These are phyloP conservation scores for Sciurus carolinensis DNA, from an alignment of 2,797 vertebrate species.

Conservation along the genomic window DNA sequence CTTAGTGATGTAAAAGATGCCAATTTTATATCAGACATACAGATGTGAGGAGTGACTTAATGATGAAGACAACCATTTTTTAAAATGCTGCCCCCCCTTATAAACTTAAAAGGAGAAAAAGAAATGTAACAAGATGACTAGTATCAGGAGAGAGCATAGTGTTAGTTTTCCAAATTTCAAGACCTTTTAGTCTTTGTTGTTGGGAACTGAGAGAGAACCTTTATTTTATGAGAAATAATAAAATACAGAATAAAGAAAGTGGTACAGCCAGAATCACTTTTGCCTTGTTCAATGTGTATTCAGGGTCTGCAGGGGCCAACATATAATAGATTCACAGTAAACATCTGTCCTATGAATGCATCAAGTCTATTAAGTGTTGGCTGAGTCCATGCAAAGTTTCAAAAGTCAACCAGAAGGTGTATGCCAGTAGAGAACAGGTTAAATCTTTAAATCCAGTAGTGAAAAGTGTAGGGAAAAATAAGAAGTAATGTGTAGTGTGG, in stretches of 20 bases:
- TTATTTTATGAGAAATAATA: not conserved
- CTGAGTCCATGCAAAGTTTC: not conserved
- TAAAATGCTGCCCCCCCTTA: not conserved
- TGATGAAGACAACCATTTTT: not conserved
- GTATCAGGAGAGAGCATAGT: not conserved
- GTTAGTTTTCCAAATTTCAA: not conserved
- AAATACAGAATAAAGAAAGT: not conserved
- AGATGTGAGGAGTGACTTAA: not conserved
- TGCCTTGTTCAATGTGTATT: not conserved
- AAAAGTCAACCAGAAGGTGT: not conserved
- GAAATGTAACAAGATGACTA: not conserved
- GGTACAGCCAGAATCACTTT: not conserved
- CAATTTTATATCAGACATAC: not conserved
- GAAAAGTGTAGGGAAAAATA: not conserved
- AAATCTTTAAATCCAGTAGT: slow-evolving; percentile 25
- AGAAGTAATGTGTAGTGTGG: accelerated
- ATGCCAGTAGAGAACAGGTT: not conserved
- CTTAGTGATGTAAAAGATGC: not conserved
- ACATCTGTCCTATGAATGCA: not conserved
- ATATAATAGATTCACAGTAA: not conserved
- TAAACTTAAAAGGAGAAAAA: not conserved
- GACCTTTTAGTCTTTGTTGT: not conserved
- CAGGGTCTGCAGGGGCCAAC: not conserved
- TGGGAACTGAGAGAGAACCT: not conserved
- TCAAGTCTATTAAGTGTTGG: not conserved